These are phyloP conservation scores for Globicephala melas DNA, from an alignment of 2,113 vertebrate species.

Conservation along the genomic window DNA sequence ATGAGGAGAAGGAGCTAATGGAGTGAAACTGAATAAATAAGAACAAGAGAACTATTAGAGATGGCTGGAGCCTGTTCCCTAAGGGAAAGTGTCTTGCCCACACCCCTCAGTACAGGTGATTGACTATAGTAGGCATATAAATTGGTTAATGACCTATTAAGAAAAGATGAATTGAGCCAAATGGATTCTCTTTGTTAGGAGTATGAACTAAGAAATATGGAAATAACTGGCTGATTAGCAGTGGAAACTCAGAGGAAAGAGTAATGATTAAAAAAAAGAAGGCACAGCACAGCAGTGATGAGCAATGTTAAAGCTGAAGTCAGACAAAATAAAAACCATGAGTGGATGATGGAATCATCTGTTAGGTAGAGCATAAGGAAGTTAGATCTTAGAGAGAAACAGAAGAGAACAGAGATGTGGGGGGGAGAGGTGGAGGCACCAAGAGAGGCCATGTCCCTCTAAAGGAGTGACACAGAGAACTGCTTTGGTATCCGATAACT, in stretches of 20 bases:
- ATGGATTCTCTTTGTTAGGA: neutral
- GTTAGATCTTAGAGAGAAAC: neutral
- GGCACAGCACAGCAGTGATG: neutral
- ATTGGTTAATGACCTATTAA: neutral
- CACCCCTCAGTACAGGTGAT: neutral
- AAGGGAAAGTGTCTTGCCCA: neutral
- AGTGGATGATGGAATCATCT: neutral
- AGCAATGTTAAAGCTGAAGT: neutral
- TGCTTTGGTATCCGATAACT: neutral
- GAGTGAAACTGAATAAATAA: neutral
- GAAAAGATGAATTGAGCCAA: neutral
- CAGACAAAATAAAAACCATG: neutral
- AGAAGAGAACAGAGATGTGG: neutral
- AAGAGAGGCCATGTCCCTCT: neutral
- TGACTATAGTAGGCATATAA: neutral
- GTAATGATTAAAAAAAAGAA: neutral
- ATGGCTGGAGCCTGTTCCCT: neutral
- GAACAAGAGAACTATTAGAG: neutral
- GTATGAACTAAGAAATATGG: neutral
- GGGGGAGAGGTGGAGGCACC: neutral
- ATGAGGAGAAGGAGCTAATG: neutral
- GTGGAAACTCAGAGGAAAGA: slow-evolving; percentile 6
- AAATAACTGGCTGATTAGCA: neutral
- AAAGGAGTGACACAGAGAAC: neutral
- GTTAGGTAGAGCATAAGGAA: neutral